Percentiles rank a stretch among this genome's conserved stretches.
phyloP scores from a whole-genome alignment of 2,888 invertebrate species.

The Caenorhabditis sp. region DNA sequence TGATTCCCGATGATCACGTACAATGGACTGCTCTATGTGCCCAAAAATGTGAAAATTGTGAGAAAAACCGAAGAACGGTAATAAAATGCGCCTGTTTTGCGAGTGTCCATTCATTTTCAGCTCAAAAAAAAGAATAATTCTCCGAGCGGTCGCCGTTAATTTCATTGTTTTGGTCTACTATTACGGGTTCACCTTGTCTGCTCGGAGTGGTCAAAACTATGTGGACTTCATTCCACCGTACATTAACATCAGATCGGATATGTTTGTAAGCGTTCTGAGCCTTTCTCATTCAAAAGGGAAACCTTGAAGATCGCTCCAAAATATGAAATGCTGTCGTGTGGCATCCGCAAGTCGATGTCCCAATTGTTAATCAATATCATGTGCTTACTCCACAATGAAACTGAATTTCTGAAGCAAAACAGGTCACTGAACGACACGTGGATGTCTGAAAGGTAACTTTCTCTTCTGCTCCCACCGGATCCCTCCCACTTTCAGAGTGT shows the following conservation, averaged over 20 bases:
- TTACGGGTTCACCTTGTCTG: slow-evolving; percentile 7
- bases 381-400: slow-evolving; percentile 32
- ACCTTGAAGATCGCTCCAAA: slow-evolving; percentile 22
- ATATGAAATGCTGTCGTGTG: slow-evolving; percentile 27
- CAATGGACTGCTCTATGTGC: slow-evolving; percentile 9
- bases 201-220: neutral
- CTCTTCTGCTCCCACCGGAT: too few relatives aligned
- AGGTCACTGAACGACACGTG: slow-evolving; percentile 45
- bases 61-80: slow-evolving; percentile 4
- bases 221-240: slow-evolving; percentile 27
- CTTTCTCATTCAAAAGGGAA: too few relatives aligned
- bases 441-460: slow-evolving; percentile 38
- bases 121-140: slow-evolving; percentile 9
- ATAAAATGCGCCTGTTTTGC: neutral
- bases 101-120: neutral
- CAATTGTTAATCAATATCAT: slow-evolving; percentile 27
- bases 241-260: slow-evolving; percentile 34
- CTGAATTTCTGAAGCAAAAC: slow-evolving; percentile 23
- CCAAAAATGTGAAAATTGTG: slow-evolving; percentile 6
- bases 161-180: slow-evolving; percentile 24
- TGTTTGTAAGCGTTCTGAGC: slow-evolving; percentile 16
- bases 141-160: slow-evolving; percentile 17
- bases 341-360: slow-evolving; percentile 31
- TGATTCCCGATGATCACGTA: slow-evolving; percentile 11
- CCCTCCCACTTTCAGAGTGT: slow-evolving; percentile 25